These are phyloP conservation scores for Rhea americana DNA, from an alignment of 2,113 vertebrate genomes.

Conservation along the genomic window DNA sequence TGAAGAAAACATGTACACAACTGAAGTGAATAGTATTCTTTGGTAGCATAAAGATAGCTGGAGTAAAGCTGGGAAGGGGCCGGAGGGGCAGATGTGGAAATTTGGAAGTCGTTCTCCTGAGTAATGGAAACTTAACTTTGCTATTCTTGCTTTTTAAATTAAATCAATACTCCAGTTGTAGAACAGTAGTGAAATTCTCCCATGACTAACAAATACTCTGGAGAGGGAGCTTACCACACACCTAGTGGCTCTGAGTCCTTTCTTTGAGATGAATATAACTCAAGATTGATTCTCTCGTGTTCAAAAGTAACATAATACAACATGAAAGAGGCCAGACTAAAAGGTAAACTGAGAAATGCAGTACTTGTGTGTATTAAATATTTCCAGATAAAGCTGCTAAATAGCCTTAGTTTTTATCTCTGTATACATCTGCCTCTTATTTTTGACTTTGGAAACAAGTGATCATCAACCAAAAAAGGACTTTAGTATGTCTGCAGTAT, in stretches of 20 bases:
- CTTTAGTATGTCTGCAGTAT: not conserved
- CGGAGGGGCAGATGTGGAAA: not conserved
- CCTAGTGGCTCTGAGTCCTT: not conserved
- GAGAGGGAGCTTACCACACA: rapidly evolving
- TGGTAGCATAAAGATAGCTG: rapidly evolving
- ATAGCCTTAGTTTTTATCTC: not conserved
- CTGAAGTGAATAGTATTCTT: not conserved
- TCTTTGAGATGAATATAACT: not conserved
- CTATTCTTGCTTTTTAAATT: not conserved
- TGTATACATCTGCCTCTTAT: not conserved
- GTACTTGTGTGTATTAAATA: not conserved
- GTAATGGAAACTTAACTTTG: not conserved
- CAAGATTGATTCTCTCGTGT: not conserved
- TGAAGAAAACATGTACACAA: not conserved
- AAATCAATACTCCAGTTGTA: not conserved
- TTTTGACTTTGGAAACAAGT: not conserved
- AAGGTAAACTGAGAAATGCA: not conserved
- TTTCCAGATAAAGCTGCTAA: not conserved
- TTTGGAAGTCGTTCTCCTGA: not conserved
- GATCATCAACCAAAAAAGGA: not conserved
- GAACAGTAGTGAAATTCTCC: not conserved
- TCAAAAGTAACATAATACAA: not conserved
- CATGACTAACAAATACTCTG: not conserved
- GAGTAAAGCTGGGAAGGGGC: not conserved
- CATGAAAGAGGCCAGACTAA: not conserved